Conservation (phyloP, 2,797 vertebrate species). For the Syncerus caffer region DNA sequence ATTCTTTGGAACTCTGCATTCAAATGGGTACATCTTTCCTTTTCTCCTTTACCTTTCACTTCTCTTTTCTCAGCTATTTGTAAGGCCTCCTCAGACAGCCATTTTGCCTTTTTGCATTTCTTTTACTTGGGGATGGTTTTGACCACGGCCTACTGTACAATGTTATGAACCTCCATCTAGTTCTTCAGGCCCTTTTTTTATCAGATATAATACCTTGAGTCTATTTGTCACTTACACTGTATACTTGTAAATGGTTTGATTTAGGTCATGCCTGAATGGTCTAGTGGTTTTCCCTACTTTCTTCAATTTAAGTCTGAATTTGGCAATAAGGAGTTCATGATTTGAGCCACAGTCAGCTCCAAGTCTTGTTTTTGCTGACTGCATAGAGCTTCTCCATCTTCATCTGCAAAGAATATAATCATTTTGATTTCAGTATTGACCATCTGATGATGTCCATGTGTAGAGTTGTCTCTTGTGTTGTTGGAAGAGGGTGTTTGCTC, state of each 20-base stretch:
- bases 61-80: not conserved
- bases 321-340: not conserved
- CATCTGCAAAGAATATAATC: not conserved
- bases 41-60: not conserved
- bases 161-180: not conserved
- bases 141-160: not conserved
- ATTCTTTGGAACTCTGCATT: not conserved
- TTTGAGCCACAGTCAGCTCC: not conserved
- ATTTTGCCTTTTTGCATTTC: not conserved
- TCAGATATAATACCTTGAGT: not conserved
- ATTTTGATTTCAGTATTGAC: not conserved
- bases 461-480: not conserved
- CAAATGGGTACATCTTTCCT: not conserved
- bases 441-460: not conserved
- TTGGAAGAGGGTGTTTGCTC: not conserved
- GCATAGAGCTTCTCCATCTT: not conserved
- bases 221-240: not conserved
- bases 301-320: not conserved
- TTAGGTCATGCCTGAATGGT: not conserved
- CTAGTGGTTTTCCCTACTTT: not conserved
- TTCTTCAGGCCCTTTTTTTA: not conserved
- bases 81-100: not conserved
- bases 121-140: not conserved
- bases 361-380: not conserved
- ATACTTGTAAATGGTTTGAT: not conserved